These are phyloP conservation scores for Pyrrhia umbra DNA, from an alignment of 2,888 invertebrate genomes.

Conservation along the genomic window DNA sequence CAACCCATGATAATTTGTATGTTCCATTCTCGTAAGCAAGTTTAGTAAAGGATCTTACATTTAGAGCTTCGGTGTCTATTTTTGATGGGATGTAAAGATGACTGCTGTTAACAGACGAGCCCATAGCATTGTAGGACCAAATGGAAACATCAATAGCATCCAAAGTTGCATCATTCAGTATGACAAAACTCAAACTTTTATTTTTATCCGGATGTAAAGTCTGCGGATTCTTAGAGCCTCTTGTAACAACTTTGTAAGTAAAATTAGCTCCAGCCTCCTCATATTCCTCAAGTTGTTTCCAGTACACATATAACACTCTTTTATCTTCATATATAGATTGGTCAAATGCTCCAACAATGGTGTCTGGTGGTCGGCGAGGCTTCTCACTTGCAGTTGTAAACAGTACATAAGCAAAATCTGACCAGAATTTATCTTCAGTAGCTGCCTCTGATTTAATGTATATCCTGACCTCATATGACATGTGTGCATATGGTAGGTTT, in stretches of 20 bases:
- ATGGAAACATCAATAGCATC: constrained; percentile 88
- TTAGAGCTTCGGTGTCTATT: constrained; percentile 84
- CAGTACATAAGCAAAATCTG: constrained; percentile 90
- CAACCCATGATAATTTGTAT: constrained; percentile 94
- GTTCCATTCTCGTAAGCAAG: constrained; percentile 93
- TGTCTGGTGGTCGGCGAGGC: constrained; percentile 92
- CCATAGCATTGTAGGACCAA: constrained; percentile 91
- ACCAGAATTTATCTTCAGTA: constrained; percentile 92
- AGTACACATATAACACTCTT: constrained; percentile 93
- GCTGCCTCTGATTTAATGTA: constrained; percentile 91
- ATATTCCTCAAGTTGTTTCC: constrained; percentile 93
- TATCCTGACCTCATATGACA: constrained; percentile 93
- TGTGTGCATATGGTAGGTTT: constrained; percentile 91
- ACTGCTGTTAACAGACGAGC: constrained; percentile 90
- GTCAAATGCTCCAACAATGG: constrained; percentile 94
- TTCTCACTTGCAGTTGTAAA: constrained; percentile 91
- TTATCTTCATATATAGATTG: constrained; percentile 87
- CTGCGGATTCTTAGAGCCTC: constrained; percentile 74
- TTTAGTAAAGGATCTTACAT: constrained; percentile 91
- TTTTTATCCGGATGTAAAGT: constrained; percentile 85
- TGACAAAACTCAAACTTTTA: constrained; percentile 91
- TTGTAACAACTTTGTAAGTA: constrained; percentile 91
- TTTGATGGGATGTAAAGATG: constrained; percentile 91
- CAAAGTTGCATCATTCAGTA: constrained; percentile 87
- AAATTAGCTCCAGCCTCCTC: constrained; percentile 94